Evolutionary conservation across 2,113 vertebrate genomes (phyloP), one percentile per base, ranked within the genome.

Genomic region (Cinclus mexicanus): DNA sequence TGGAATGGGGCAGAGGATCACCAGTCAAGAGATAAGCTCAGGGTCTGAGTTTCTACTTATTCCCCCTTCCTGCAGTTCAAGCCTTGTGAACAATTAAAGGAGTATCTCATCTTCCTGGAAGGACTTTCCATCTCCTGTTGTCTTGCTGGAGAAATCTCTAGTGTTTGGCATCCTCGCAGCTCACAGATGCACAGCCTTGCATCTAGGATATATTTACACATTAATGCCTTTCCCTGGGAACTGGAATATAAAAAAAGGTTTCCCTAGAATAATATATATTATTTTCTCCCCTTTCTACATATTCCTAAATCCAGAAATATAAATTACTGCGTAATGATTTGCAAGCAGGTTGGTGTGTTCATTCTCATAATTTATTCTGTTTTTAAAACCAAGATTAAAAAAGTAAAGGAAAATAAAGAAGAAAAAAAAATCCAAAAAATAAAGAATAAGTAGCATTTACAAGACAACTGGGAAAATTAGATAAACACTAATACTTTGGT

Each of bases 381-480:
- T 94, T 95, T 95, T 90, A 74, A 95, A 96, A 96, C 64, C 12
- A 68, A 75, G 33, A 94, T 56, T 72, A 19, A 95, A 78, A 67
- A 55, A 63, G 47, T 31, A 5, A 63, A 14, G 1, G 8, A 24
- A 47, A 80, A 23, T 17, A 35, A 26, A 22, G 13, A 50, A 39
- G 4, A 31, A 21, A 5, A 21, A 5, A 64, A 4, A 56, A 18
- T 6, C 0, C 0, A 44, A 81, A 50, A 8, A 75, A 90, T n/a
- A 12, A 25, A 90, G 55, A 91, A 57, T 82, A 92, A 96, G 55
- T 79, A 96, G 60, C 72, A 83, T 97, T 95, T 95, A 69, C 44
- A 95, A 91, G 92, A 71, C 79, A 79, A 77, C 56, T 95, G 89
- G 74, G 83, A 96, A 92, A 94, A 82, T 85, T 71, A 91, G 87